Conservation (phyloP, 2,113 vertebrate genomes). For the Noturus placidus region DNA sequence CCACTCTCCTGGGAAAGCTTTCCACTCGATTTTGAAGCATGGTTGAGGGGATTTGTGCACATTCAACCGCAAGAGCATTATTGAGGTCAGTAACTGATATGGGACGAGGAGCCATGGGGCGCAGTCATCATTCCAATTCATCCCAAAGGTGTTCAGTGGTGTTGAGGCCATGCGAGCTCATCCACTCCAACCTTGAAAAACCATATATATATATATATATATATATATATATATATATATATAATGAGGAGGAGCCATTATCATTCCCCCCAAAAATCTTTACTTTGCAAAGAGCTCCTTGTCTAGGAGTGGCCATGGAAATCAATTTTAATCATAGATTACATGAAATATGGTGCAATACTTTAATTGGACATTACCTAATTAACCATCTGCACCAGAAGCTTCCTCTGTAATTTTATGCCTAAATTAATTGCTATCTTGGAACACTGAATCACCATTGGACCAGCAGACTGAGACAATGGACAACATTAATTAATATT, state of each 20-base stretch:
- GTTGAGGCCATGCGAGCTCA: neutral
- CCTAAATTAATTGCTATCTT: constrained; percentile 70
- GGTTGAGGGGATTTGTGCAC: too few species aligned
- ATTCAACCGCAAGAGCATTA: too few species aligned
- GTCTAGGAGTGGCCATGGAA: constrained; percentile 17
- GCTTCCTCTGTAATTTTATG: constrained; percentile 60
- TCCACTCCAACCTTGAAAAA: neutral
- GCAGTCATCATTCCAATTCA: too few species aligned
- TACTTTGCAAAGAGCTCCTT: neutral
- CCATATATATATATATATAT: neutral
- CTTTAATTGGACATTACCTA: constrained; percentile 65
- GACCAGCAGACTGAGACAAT: constrained; percentile 62
- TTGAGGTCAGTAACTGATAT: too few species aligned
- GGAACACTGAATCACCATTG: constrained; percentile 62
- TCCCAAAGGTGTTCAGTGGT: too few species aligned
- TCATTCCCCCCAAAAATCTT: neutral
- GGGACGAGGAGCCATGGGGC: too few species aligned
- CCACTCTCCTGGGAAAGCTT: too few species aligned
- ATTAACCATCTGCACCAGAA: constrained; percentile 62
- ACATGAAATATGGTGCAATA: constrained; percentile 55
- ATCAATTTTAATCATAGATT: constrained; percentile 56
- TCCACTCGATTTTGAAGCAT: too few species aligned
- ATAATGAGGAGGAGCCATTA: neutral
- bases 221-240: neutral
- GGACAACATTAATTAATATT: constrained; percentile 66